phyloP scores from a whole-genome alignment of 2,888 invertebrate species.

The Drosophila anomalata region DNA sequence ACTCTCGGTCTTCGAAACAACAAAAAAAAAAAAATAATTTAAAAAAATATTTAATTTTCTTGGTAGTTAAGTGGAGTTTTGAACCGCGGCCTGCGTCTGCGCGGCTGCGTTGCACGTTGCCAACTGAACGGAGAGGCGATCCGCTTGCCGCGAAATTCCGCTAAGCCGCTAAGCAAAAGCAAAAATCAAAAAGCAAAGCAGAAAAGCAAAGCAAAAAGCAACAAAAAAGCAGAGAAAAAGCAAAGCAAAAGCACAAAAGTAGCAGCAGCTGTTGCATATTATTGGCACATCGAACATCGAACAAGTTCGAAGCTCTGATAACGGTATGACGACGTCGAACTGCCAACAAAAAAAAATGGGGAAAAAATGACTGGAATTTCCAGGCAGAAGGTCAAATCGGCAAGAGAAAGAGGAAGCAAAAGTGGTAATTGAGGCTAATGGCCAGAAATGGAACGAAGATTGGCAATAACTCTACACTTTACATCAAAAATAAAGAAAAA shows the following conservation, averaged over 20 bases:
- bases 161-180: conserved; percentile 40
- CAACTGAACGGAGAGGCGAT: conserved; percentile 58
- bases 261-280: conserved; percentile 58
- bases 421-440: conserved; percentile 9
- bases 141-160: conserved; percentile 64
- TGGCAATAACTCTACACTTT: too few relatives aligned
- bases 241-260: conserved; percentile 36
- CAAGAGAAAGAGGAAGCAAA: conserved; percentile 2
- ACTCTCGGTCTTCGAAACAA: too few relatives aligned
- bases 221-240: conserved; percentile 18
- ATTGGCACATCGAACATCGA: conserved; percentile 69
- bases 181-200: conserved; percentile 20
- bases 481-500: background rate
- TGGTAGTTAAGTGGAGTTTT: conserved; percentile 5
- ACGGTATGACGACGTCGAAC: conserved; percentile 19
- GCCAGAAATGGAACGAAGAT: background rate
- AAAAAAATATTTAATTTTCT: conserved; percentile 12
- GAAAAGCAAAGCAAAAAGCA: conserved; percentile 9
- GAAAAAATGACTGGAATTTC: background rate
- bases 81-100: conserved; percentile 62
- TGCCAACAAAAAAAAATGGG: background rate
- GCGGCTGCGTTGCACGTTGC: conserved; percentile 77
- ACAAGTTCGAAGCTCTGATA: conserved; percentile 71
- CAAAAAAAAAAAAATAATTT: conserved; percentile 18
- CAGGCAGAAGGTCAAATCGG: conserved; percentile 32